A percentile compares a stretch with the other conserved stretches of the same genome.
Evolutionary conservation across 2,797 vertebrate species (phyloP).

Genomic region (Eleutherodactylus coqui): DNA sequence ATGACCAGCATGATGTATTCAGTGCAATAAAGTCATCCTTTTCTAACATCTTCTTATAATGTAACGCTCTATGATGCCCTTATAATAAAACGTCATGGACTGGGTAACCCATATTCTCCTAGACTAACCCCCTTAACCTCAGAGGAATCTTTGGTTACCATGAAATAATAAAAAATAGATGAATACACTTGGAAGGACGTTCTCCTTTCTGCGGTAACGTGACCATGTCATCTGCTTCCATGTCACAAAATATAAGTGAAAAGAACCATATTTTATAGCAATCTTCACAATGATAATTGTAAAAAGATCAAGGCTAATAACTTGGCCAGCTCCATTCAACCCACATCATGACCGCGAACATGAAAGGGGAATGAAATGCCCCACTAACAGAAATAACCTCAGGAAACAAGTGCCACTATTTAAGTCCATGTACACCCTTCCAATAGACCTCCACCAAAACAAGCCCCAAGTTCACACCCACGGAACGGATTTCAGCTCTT

Average conservation of each 20-base stretch:
- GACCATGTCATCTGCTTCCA: constrained; percentile 5
- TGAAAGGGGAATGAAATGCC: no score
- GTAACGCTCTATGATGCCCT: neutral
- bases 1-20: neutral
- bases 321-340: no score
- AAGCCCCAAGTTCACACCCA: no score
- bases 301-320: no score
- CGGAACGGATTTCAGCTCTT: no score
- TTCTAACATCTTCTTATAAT: neutral
- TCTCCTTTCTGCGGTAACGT: neutral
- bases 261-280: constrained; percentile 7
- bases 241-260: neutral
- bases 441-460: no score
- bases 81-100: neutral
- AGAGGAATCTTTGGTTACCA: constrained; percentile 26
- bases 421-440: no score
- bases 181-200: neutral
- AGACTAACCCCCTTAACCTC: constrained; percentile 16
- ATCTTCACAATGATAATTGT: constrained; percentile 59
- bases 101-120: neutral
- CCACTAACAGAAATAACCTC: no score
- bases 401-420: no score
- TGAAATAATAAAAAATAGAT: constrained; percentile 16
- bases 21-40: constrained; percentile 3
- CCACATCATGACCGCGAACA: no score